A percentile compares a stretch with the other conserved stretches of the same genome.
phyloP scores from a whole-genome alignment of 2,888 invertebrate species.

The Cecidostiba fungosa region DNA sequence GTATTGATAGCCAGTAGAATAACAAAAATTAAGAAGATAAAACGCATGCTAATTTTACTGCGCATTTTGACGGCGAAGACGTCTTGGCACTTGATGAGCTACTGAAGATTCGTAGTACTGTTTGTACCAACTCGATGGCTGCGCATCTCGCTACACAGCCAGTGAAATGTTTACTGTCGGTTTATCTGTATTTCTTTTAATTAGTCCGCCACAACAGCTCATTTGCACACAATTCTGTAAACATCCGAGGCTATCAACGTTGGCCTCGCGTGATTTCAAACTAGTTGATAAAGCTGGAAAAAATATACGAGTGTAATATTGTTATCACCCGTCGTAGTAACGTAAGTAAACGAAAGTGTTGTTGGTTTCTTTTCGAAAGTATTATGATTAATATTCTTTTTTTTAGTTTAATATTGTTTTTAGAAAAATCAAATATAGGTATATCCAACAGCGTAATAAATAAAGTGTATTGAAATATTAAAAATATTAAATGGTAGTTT shows the following conservation, averaged over 20 bases:
- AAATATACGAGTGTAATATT: neutral
- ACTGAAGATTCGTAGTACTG: neutral
- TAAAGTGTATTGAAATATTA: no score
- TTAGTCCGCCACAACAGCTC: neutral
- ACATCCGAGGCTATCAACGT: constrained; percentile 5
- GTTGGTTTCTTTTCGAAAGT: no score
- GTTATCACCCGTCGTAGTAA: neutral
- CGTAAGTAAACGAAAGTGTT: no score
- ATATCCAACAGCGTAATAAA: no score
- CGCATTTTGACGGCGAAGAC: neutral
- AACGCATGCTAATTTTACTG: neutral
- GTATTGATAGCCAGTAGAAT: neutral
- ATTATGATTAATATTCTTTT: no score
- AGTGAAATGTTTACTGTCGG: neutral
- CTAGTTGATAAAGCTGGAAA: neutral
- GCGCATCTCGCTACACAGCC: neutral
- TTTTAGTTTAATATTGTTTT: no score
- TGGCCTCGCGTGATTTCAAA: neutral
- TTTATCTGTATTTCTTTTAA: constrained; percentile 19
- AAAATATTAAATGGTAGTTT: no score
- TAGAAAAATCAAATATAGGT: no score
- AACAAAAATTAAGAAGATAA: neutral
- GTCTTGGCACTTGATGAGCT: neutral
- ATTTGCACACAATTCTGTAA: neutral
- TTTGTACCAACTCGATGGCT: neutral